Base-by-base conservation (phyloP, 2,797 vertebrate genomes). In the Calcarius lapponicus region DNA sequence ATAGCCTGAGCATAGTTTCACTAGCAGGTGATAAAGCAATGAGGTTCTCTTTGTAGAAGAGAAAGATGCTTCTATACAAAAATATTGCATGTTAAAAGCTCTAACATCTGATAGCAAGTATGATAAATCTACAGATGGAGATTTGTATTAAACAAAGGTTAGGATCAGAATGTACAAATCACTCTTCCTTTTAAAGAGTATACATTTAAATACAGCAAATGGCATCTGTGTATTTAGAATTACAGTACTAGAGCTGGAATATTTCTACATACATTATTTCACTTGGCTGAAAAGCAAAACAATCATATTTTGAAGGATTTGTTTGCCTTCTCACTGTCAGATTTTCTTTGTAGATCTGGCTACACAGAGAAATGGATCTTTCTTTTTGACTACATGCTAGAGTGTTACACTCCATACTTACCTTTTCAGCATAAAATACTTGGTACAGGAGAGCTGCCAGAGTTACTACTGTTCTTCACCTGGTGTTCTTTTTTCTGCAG, bases 401-500 rank as follows among this genome's bases (percentile, higher is more conserved):
- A 75, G 34, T 20, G 10, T 71, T 84, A 53, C 13, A 70, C 19
- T 62, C 28, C 20, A 17, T 32, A 56, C 12, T 67, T 86, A 34
- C 18, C 54, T 73, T 76, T 58, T 40, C 6, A 6, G 10, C 70
- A 34, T 43, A 62, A 67, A 57, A 28, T 12, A 38, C 17, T 54
- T 75, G 51, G 24, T 8, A 5, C 24, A 38, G 69, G 28, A 57
- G 9, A 79, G 24, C 53, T 83, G n/a, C 56, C 56, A 25, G n/a
- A 57, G 56, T 58, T 32, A 43, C 19, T 60, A 1, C 17, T 51
- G 0, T 38, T 81, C 28, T 58, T 91, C 31, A 78, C 9, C 4
- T 34, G 7, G 5, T 76, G 22, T 34, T 58, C 17, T 66, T 79
- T 72, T 69, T 78, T 43, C 65, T 65, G 61, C 95, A 99, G 99